Conservation (phyloP, 2,888 invertebrate genomes). For the Melanophora roralis region DNA sequence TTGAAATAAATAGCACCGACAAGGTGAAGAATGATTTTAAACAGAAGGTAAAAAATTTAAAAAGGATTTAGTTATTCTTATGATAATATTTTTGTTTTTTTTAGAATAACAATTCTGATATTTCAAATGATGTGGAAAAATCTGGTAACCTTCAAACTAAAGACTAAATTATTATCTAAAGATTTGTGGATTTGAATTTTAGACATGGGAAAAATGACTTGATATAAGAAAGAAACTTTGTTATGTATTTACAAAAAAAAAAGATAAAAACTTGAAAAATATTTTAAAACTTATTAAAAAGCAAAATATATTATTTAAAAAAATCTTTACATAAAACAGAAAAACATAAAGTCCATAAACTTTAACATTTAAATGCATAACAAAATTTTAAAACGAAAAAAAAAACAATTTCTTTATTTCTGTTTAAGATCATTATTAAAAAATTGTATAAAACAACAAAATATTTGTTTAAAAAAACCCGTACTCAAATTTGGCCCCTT, state of each 20-base stretch:
- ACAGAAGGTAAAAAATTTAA: conserved; percentile 42
- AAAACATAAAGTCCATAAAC: conserved; percentile 60
- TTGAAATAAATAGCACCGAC: background rate
- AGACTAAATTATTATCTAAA: conserved; percentile 47
- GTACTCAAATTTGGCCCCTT: conserved; percentile 32
- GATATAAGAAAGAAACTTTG: conserved; percentile 37
- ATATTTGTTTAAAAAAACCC: background rate
- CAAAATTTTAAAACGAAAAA: conserved; percentile 12
- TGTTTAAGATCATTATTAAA: background rate
- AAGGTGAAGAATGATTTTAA: conserved; percentile 32
- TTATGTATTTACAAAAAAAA: conserved; percentile 30
- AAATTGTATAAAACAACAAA: conserved; percentile 47
- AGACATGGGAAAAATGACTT: conserved; percentile 43
- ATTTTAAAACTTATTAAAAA: background rate
- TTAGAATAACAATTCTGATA: conserved; percentile 39
- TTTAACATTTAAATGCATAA: conserved; percentile 64
- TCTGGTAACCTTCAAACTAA: conserved; percentile 49
- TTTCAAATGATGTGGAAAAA: conserved; percentile 44
- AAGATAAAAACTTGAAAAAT: background rate
- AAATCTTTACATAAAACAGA: background rate
- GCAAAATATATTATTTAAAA: conserved; percentile 16
- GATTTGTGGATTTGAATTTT: conserved; percentile 19
- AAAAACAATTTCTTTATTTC: conserved; percentile 54
- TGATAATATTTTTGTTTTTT: background rate
- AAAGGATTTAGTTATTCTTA: no score